phyloP scores from a whole-genome alignment of 2,888 invertebrate species.

The Hecatera dysodea region DNA sequence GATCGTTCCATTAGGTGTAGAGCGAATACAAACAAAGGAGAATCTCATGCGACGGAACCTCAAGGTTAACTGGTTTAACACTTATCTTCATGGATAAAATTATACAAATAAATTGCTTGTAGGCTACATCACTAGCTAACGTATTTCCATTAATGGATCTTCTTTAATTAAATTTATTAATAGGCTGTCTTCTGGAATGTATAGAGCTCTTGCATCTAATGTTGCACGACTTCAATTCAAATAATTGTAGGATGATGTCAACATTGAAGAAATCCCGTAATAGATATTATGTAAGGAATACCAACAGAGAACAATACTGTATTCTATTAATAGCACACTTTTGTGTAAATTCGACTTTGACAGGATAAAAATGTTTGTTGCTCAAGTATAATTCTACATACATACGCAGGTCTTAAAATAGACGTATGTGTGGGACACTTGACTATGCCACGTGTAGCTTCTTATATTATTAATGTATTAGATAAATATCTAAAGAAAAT shows the following conservation, averaged over 20 bases:
- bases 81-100: slow-evolving; percentile 58
- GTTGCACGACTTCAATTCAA: not conserved
- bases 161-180: slow-evolving; percentile 44
- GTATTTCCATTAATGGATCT: slow-evolving; percentile 51
- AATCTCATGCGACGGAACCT: slow-evolving; percentile 45
- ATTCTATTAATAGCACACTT: not conserved
- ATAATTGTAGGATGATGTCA: slow-evolving; percentile 7
- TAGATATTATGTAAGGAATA: not conserved
- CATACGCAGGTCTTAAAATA: slow-evolving; percentile 5
- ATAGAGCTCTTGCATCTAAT: slow-evolving; percentile 22
- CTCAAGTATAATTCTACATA: no score
- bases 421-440: not conserved
- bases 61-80: slow-evolving; percentile 62
- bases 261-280: not conserved
- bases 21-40: slow-evolving; percentile 60
- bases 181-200: slow-evolving; percentile 21
- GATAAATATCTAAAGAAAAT: not conserved
- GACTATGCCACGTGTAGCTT: slow-evolving; percentile 15
- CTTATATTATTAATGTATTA: not conserved
- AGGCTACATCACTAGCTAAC: slow-evolving; percentile 49
- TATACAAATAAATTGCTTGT: slow-evolving; percentile 65
- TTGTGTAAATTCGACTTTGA: not conserved
- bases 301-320: not conserved
- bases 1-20: slow-evolving; percentile 52
- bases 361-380: not conserved